Percentiles rank a stretch among this genome's conserved stretches.
phyloP scores from a whole-genome alignment of 1,140 invertebrate genomes.

The Brachionus koreanus region DNA sequence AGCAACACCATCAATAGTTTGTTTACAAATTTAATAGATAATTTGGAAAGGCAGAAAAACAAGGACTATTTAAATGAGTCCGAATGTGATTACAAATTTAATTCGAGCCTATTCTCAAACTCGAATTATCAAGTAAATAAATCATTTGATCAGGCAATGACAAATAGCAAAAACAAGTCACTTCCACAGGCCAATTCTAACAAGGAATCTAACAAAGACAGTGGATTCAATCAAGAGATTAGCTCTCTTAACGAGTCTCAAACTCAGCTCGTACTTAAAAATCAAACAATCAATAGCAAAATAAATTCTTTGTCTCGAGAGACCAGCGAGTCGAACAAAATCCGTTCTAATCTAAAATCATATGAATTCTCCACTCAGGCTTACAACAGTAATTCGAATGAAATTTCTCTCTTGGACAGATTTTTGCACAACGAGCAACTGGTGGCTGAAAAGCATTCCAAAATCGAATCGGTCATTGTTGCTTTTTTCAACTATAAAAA shows the following conservation, averaged over 20 bases:
- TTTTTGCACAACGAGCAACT: slow-evolving; percentile 26
- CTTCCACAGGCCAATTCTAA: neutral
- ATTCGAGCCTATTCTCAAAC: neutral
- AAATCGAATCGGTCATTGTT: neutral
- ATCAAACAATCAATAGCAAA: neutral
- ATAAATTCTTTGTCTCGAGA: neutral
- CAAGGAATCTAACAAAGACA: slow-evolving; percentile 18
- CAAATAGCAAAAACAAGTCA: neutral
- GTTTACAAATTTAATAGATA: slow-evolving; percentile 25
- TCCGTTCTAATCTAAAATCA: neutral
- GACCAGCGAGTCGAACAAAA: neutral
- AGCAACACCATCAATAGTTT: slow-evolving; percentile 25
- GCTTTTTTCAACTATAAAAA: slow-evolving; percentile 6
- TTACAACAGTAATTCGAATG: neutral
- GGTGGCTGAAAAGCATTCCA: slow-evolving; percentile 18
- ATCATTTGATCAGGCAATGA: neutral
- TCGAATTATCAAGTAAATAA: neutral
- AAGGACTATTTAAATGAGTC: slow-evolving; percentile 1
- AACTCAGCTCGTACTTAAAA: neutral
- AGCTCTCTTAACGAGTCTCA: neutral
- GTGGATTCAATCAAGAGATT: slow-evolving; percentile 7
- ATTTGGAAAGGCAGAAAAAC: slow-evolving; percentile 41
- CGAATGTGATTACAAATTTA: neutral
- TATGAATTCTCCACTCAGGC: neutral
- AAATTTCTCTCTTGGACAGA: slow-evolving; percentile 1